Evolutionary conservation across 2,888 invertebrate species (phyloP).

Genomic region (Parnassius glacialis): DNA sequence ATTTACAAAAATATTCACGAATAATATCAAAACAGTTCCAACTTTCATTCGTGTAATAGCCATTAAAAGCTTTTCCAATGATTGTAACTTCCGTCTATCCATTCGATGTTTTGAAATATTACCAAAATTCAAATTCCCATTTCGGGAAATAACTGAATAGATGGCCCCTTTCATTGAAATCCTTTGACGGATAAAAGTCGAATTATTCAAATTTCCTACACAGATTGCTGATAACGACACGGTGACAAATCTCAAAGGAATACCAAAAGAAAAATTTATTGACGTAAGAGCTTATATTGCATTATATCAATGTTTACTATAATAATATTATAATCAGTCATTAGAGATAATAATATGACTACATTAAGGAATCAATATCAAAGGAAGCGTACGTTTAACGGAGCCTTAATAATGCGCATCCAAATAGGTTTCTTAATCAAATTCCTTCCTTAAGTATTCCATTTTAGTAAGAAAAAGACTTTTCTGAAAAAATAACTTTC

Average conservation of each 20-base stretch:
- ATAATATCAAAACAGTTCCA: slow-evolving; percentile 12
- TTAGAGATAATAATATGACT: slow-evolving; percentile 2
- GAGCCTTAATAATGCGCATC: slow-evolving; percentile 26
- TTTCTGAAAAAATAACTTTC: slow-evolving; percentile 15
- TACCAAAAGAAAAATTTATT: slow-evolving; percentile 39
- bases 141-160: slow-evolving; percentile 36
- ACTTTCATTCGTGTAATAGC: slow-evolving; percentile 18
- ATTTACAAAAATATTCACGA: slow-evolving; percentile 5
- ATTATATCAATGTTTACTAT: slow-evolving; percentile 36
- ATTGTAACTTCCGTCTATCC: slow-evolving; percentile 25
- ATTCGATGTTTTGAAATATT: slow-evolving; percentile 27
- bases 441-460: slow-evolving; percentile 26
- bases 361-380: slow-evolving; percentile 15
- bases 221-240: slow-evolving; percentile 42
- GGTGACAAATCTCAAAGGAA: slow-evolving; percentile 37
- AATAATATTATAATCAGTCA: slow-evolving; percentile 21
- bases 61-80: slow-evolving; percentile 26
- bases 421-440: slow-evolving; percentile 28
- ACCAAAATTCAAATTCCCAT: slow-evolving; percentile 38
- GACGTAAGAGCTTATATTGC: slow-evolving; percentile 38
- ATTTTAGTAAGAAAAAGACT: slow-evolving; percentile 23
- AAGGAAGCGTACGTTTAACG: slow-evolving; percentile 23
- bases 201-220: slow-evolving; percentile 42
- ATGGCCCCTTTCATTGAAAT: slow-evolving; percentile 39
- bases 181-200: slow-evolving; percentile 44